These are phyloP conservation scores for Rhabdornis inornatus DNA, from an alignment of 2,113 vertebrate species.

Conservation along the genomic window DNA sequence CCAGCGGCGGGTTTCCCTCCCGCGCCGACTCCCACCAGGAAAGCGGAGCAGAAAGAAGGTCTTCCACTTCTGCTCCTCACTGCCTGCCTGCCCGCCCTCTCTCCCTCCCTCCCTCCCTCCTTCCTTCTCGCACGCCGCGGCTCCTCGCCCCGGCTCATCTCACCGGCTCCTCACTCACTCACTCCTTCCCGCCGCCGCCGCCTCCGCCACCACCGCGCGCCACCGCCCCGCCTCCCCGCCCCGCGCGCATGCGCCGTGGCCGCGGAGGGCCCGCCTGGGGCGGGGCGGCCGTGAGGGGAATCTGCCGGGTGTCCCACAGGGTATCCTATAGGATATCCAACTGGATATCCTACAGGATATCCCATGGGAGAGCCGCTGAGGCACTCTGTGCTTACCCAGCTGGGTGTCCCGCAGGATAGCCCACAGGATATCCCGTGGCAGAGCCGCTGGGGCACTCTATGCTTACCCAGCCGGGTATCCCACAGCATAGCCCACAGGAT, in stretches of 20 bases:
- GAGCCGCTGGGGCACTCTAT: accelerated
- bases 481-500: accelerated
- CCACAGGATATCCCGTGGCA: accelerated
- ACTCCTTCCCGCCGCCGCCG: too few species aligned
- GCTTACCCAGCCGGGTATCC: accelerated
- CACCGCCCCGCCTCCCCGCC: accelerated
- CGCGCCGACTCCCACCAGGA: accelerated
- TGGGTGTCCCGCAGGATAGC: background rate
- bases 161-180: background rate
- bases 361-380: accelerated
- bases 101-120: too few species aligned
- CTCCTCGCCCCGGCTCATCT: background rate
- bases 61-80: accelerated
- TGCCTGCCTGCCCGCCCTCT: too few species aligned
- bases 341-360: accelerated
- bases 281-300: background rate
- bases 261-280: background rate
- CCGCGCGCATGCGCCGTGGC: background rate
- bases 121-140: background rate
- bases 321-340: too few species aligned
- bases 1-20: background rate
- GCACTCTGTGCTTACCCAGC: background rate
- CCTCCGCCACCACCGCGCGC: background rate
- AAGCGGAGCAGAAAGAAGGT: accelerated
- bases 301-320: too few species aligned